Evolutionary conservation across 2,888 invertebrate genomes (phyloP), one percentile per base, ranked within the genome.

Genomic region (Theretra japonica): DNA sequence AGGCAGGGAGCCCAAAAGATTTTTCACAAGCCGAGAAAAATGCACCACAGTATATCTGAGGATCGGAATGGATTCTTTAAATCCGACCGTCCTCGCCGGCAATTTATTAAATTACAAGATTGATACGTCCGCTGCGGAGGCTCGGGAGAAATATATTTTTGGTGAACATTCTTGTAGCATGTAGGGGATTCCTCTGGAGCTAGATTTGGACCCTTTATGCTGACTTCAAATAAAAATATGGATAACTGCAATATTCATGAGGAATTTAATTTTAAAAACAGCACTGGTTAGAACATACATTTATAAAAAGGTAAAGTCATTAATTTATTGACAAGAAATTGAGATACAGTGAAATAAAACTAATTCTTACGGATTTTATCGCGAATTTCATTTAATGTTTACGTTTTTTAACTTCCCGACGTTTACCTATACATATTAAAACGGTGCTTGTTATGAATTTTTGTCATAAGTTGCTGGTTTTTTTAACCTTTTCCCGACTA

Each of bases 61-160:
- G 68, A 69, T 72, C 50, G 72, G 48, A 69, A 58, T 59, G 59
- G 50, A 72, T 72, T 68, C 72, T 72, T 72, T 72, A 60, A 72
- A 72, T 69, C 69, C 69, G 60, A 53, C 33, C 68, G 50, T 50
- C 28, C 30, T 30, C 60, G 17, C 58, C 19, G 60, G 68, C 69
- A 48, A 72, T 72, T 72, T 72, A 72, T 72, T 69, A 69, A 59
- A 72, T 69, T 68, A 60, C 59, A 59, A 69, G 69, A 60, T 50
- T 72, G 72, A 69, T 72, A 19, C 30, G 25, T 41, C 33, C n/a
- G 53, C 21, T 28, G 6, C 30, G 53, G 57, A 60, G 62, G 56
- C 59, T 30, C 60, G 41, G 62, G 65, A 48, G 23, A 65, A 48
- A 65, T 65, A 48, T 65, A 48, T 48, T 41, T 41, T 8, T 41